Percentiles rank a stretch among this genome's conserved stretches.
Conservation (phyloP, 2,888 invertebrate species). For the Melangyna quadrimaculata region DNA sequence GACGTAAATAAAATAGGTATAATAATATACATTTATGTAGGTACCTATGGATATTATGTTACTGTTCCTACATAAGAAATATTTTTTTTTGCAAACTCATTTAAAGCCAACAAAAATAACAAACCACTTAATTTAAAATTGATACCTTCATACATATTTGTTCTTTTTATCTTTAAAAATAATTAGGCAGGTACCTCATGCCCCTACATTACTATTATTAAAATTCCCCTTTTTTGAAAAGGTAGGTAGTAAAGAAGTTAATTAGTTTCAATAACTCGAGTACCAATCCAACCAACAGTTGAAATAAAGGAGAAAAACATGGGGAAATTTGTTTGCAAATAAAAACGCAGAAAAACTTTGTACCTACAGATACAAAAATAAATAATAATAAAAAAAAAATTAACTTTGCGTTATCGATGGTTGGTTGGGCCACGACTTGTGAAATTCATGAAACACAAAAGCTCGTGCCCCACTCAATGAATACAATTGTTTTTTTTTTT, state of each 20-base stretch:
- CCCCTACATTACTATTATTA: neutral
- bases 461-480: conserved; percentile 32
- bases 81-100: no score
- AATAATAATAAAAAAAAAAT: neutral
- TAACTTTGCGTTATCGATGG: neutral
- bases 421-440: conserved; percentile 43
- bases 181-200: no score
- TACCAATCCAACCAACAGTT: neutral
- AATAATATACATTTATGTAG: no score
- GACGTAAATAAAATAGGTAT: no score
- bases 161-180: no score
- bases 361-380: neutral
- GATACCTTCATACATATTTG: no score
- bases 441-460: conserved; percentile 54
- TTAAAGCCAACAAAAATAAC: no score
- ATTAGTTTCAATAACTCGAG: neutral
- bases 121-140: no score
- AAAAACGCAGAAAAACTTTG: neutral
- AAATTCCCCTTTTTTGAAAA: neutral
- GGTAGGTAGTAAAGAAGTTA: neutral
- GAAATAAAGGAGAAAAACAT: conserved; percentile 6
- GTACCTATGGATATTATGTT: no score
- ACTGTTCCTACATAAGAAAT: no score
- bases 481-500: conserved; percentile 32
- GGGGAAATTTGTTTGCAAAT: conserved; percentile 1